Evolutionary conservation across 92 coral and sea anemone species (phyloP).

Genomic region (Pocillopora grandis): DNA sequence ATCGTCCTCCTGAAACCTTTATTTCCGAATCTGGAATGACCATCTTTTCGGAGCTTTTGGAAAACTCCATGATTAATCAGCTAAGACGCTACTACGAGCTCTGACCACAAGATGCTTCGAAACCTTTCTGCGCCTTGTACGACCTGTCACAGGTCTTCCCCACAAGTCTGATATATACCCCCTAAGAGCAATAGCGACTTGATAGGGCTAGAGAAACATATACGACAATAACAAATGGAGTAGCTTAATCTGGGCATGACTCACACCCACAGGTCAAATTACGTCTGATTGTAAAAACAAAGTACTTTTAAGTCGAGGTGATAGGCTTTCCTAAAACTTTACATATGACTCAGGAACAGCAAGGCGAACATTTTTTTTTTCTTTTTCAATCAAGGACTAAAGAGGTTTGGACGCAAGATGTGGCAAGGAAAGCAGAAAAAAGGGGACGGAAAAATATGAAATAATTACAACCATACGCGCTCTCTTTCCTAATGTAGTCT

Average conservation of each 20-base stretch:
- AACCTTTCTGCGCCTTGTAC: slow-evolving; percentile 3
- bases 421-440: too few species aligned
- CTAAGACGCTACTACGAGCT: not conserved
- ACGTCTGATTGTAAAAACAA: too few species aligned
- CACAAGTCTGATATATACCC: not conserved
- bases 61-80: slow-evolving; percentile 2
- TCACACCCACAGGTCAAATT: not conserved
- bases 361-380: too few species aligned
- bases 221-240: not conserved
- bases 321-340: too few species aligned
- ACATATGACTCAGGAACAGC: too few species aligned
- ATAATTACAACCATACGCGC: too few species aligned
- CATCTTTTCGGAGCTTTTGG: not conserved
- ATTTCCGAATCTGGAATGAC: slow-evolving; percentile 5
- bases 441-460: too few species aligned
- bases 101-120: not conserved
- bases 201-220: not conserved
- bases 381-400: too few species aligned
- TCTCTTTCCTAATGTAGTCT: too few species aligned
- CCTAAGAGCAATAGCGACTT: not conserved
- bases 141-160: not conserved
- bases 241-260: not conserved
- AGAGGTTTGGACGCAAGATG: too few species aligned
- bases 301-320: too few species aligned
- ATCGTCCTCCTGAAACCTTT: not conserved